Percentiles rank a stretch among this genome's conserved stretches.
Evolutionary conservation across 2,113 vertebrate species (phyloP).

Genomic region (Thinocorus orbignyianus): DNA sequence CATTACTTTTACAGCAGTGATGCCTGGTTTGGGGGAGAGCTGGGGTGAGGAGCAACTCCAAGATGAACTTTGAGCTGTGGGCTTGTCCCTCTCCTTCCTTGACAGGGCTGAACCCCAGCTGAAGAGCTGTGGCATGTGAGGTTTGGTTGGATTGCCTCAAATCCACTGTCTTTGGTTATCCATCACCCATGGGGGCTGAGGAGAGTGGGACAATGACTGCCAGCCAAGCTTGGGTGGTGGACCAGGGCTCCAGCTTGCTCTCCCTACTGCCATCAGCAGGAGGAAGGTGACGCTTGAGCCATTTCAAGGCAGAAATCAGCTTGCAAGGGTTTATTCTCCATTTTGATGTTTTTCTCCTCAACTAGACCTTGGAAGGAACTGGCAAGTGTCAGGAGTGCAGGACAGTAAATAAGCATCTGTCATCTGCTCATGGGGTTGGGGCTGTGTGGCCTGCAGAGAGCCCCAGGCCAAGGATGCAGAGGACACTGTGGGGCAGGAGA

Average conservation of each 20-base stretch:
- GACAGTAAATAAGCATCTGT: neutral
- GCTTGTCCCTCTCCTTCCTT: neutral
- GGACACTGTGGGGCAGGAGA: neutral
- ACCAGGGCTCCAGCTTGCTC: neutral
- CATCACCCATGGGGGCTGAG: neutral
- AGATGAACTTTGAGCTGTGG: neutral
- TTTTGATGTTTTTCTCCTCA: neutral
- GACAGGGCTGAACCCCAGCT: neutral
- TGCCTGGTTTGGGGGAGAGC: neutral
- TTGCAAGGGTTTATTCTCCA: neutral
- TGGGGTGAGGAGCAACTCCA: neutral
- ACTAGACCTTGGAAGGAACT: neutral
- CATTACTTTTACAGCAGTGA: accelerated
- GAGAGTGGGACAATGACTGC: neutral
- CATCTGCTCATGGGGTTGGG: neutral
- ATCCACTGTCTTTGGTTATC: accelerated
- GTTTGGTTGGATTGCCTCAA: neutral
- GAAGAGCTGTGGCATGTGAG: accelerated
- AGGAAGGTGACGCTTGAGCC: neutral
- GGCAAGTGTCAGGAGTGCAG: neutral
- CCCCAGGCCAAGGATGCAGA: accelerated
- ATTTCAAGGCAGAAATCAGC: neutral
- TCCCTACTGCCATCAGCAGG: neutral
- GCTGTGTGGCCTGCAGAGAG: neutral
- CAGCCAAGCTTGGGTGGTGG: neutral